Evolutionary conservation across 64 coral and sea anemone species (phyloP), one percentile per base, ranked within the genome.

Genomic region (Dendrophyllia cribrosa): DNA sequence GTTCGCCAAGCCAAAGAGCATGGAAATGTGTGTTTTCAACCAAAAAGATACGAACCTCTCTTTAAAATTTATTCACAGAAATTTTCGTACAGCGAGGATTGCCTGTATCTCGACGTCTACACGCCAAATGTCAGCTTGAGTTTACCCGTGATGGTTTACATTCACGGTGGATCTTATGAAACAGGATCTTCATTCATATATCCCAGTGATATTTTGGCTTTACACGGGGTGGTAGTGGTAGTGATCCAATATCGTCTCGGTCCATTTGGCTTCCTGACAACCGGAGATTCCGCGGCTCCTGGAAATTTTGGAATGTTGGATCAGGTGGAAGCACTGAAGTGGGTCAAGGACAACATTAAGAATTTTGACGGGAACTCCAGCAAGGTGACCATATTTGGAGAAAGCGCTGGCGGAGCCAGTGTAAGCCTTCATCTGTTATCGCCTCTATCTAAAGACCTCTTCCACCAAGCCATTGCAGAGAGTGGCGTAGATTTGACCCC

Each of bases 231-330:
- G 4, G 62, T 89, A 5, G 34, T 78, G 0, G 87, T 89, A 3
- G 52, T 58, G 75, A 77, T 77, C 52, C 46, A 77, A 13, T 77
- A 46, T 58, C 75, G 75, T 58, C 61, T 64, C 58, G 69, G 68
- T 19, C 86, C 72, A 0, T 88, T 88, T 49, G 86, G 86, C 45
- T 55, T 43, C 55, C 14, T 67, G 70, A 6, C 45, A 9, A 67
- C 17, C 86, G 45, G 10, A 58, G 86, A 3, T 72, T 72, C 67
- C 20, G 25, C n/a, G 14, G 3, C 70, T 9, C 51, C 60, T 23
- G 63, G 20, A 67, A 87, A 88, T 17, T 88, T 34, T 75, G 86
- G 86, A 17, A 88, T 88, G 86, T 70, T 88, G 53, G 86, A 88
- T 75, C 86, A 88, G 13, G 86, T 75, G 52, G 19, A 56, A 16